Percentiles rank a stretch among this genome's conserved stretches.
These are phyloP conservation scores for Poeciliopsis occidentalis DNA, from an alignment of 2,113 vertebrate genomes.

Conservation along the genomic window DNA sequence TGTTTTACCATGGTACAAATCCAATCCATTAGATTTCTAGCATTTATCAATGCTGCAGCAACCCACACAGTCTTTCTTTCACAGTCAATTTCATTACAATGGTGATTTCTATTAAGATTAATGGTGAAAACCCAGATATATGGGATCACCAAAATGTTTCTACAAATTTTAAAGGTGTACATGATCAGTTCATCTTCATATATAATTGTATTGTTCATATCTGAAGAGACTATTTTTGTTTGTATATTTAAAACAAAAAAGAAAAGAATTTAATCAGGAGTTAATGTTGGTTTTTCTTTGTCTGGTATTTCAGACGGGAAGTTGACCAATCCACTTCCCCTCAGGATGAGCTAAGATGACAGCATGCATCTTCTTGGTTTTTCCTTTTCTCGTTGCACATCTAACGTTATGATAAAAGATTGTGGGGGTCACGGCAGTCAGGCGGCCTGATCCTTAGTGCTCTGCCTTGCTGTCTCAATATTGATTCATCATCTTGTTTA, in stretches of 20 bases:
- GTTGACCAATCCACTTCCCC: constrained; percentile 43
- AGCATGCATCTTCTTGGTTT: constrained; percentile 47
- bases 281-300: constrained; percentile 3
- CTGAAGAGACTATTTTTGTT: not conserved
- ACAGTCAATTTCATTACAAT: not conserved
- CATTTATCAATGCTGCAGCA: not conserved
- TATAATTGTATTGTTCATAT: not conserved
- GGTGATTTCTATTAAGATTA: not conserved
- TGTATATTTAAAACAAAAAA: not conserved
- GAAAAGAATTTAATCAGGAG: not conserved
- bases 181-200: not conserved
- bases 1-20: too few relatives aligned
- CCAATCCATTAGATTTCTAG: too few relatives aligned
- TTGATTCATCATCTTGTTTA: constrained; percentile 70
- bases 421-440: constrained; percentile 55
- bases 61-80: too few relatives aligned
- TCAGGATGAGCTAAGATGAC: constrained; percentile 46
- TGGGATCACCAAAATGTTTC: not conserved
- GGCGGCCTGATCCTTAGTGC: constrained; percentile 19
- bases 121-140: not conserved
- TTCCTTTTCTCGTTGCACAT: constrained; percentile 54
- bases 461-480: constrained; percentile 42
- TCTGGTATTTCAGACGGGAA: not conserved
- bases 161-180: too few relatives aligned
- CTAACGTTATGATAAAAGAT: constrained; percentile 32